Evolutionary conservation across 2,113 vertebrate species (phyloP).

Genomic region (Choloepus hoffmanni): DNA sequence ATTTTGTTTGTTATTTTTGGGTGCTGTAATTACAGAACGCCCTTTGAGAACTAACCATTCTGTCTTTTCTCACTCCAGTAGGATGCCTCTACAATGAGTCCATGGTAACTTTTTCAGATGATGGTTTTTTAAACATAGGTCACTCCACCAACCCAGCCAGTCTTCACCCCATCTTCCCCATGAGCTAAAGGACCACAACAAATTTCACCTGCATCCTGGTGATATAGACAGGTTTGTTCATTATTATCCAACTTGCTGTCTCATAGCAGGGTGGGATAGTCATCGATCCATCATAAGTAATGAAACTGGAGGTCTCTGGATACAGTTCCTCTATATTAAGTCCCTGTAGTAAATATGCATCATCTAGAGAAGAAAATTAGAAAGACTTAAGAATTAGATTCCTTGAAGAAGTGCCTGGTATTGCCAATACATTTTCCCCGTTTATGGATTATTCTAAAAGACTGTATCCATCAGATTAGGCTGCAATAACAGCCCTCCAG

Average conservation of each 20-base stretch:
- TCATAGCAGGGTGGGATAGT: slow-evolving; percentile 98
- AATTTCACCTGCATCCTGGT: slow-evolving; percentile 98
- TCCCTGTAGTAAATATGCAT: slow-evolving; percentile 97
- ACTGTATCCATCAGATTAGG: not conserved
- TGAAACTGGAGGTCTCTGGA: slow-evolving; percentile 98
- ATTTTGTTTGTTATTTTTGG: not conserved
- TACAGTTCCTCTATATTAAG: slow-evolving; percentile 98
- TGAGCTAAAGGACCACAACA: not conserved
- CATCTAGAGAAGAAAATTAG: slow-evolving; percentile 89
- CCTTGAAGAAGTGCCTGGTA: not conserved
- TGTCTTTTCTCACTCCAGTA: not conserved
- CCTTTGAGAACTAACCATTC: not conserved
- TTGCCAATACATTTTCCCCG: not conserved
- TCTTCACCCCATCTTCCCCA: not conserved
- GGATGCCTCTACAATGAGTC: not conserved
- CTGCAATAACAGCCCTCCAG: not conserved
- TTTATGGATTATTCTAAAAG: slow-evolving; percentile 5
- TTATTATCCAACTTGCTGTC: slow-evolving; percentile 98
- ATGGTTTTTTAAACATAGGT: not conserved
- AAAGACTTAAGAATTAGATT: slow-evolving; percentile 40
- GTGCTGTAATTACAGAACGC: no score
- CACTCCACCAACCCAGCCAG: not conserved
- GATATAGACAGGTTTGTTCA: slow-evolving; percentile 99
- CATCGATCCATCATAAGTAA: slow-evolving; percentile 99
- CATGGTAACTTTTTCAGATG: not conserved